phyloP scores from a whole-genome alignment of 2,888 invertebrate species.

The Drosophila emarginata region DNA sequence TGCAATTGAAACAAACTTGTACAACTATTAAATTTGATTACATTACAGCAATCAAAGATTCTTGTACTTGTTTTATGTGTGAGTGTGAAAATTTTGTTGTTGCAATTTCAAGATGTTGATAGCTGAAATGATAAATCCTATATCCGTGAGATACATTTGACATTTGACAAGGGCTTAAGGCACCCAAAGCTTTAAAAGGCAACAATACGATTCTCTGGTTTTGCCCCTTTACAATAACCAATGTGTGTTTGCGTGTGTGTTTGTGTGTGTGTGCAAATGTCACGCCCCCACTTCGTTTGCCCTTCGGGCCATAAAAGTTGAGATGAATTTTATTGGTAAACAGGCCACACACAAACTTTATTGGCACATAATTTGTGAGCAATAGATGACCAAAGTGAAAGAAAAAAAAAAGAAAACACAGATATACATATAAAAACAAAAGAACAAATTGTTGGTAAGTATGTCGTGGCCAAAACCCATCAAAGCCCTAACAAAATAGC shows the following conservation, averaged over 20 bases:
- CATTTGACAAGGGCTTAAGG: slow-evolving; percentile 71
- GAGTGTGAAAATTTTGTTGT: not conserved
- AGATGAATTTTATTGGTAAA: slow-evolving; percentile 72
- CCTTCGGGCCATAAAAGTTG: slow-evolving; percentile 60
- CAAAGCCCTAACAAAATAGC: slow-evolving; percentile 19
- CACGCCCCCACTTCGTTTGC: slow-evolving; percentile 11
- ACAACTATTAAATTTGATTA: not conserved
- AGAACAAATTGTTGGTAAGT: not conserved
- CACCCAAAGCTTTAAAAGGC: slow-evolving; percentile 51
- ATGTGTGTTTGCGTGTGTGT: not conserved
- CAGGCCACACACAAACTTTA: slow-evolving; percentile 55
- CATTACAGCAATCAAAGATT: not conserved
- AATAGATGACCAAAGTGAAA: slow-evolving; percentile 32
- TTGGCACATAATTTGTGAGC: slow-evolving; percentile 72
- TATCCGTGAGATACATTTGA: slow-evolving; percentile 34
- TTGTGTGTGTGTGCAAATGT: not conserved
- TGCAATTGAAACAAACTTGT: not conserved
- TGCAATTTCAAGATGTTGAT: not conserved
- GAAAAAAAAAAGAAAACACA: slow-evolving; percentile 8
- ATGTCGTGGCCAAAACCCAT: slow-evolving; percentile 33
- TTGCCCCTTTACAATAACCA: no score
- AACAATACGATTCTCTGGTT: slow-evolving; percentile 13
- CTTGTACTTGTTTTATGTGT: not conserved
- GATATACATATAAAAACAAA: slow-evolving; percentile 1
- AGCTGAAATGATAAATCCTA: not conserved